Evolutionary conservation across 1,140 invertebrate genomes (phyloP).

Genomic region (Drosophila pseudoananassae): DNA sequence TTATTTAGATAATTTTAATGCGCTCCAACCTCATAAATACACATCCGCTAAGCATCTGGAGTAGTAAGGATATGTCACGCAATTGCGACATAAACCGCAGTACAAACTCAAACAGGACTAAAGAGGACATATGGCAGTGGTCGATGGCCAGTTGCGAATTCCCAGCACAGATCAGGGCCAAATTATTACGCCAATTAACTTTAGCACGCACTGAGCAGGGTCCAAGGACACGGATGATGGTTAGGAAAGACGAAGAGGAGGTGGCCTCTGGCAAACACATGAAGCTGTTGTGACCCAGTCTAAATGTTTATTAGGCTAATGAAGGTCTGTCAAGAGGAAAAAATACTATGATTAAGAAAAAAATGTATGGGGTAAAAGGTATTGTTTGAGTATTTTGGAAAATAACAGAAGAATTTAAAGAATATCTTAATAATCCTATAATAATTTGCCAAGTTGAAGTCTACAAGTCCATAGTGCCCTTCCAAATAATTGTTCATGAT

Average conservation of each 20-base stretch:
- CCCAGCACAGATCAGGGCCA: constrained; percentile 31
- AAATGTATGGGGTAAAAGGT: no score
- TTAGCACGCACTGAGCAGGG: constrained; percentile 24
- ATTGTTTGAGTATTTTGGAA: no score
- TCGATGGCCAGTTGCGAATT: constrained; percentile 38
- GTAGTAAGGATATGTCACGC: constrained; percentile 12
- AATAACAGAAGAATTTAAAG: no score
- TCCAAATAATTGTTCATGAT: neutral
- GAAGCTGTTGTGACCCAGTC: constrained; percentile 10
- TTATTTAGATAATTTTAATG: constrained; percentile 3
- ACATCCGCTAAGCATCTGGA: constrained; percentile 2
- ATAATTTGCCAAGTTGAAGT: no score
- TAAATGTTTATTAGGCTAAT: constrained; percentile 49
- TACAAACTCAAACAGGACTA: constrained; percentile 7
- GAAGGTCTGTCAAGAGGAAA: constrained; percentile 7
- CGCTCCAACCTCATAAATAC: constrained; percentile 8
- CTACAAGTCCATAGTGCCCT: no score
- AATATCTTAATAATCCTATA: no score
- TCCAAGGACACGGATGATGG: constrained; percentile 40
- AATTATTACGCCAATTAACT: constrained; percentile 54
- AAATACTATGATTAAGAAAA: no score
- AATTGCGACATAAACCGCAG: constrained; percentile 1
- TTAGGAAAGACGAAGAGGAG: constrained; percentile 8
- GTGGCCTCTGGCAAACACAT: neutral
- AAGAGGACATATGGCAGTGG: constrained; percentile 34